Percentiles rank a stretch among this genome's conserved stretches.
Conservation (phyloP, 1,140 invertebrate genomes). For the Colletes latitarsis region DNA sequence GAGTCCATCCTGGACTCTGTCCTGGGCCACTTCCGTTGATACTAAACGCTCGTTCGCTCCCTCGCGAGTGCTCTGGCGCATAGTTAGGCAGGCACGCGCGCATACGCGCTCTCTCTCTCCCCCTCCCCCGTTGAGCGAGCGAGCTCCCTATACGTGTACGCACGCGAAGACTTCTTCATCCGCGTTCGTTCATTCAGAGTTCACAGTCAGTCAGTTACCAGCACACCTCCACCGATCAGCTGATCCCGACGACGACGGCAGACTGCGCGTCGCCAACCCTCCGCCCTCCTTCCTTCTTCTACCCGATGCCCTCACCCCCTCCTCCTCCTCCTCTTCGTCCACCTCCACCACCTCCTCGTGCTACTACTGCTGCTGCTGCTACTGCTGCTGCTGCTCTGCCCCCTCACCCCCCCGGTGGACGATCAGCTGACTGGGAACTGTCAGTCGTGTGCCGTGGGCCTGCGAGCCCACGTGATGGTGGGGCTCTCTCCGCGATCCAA, state of each 20-base stretch:
- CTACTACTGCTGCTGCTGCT: conserved; percentile 34
- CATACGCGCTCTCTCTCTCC: conserved; percentile 43
- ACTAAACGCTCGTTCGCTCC: conserved; percentile 49
- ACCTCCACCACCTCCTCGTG: conserved; percentile 35
- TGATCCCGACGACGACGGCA: conserved; percentile 67
- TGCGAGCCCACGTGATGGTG: conserved; percentile 66
- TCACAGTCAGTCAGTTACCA: conserved; percentile 69
- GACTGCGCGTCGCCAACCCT: conserved; percentile 73
- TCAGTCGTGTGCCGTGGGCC: conserved; percentile 70
- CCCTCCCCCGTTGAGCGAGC: conserved; percentile 38
- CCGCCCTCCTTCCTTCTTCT: conserved; percentile 54
- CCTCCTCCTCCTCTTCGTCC: conserved; percentile 39
- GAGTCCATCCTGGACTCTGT: not conserved
- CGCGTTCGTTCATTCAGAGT: conserved; percentile 67
- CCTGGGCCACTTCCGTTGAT: conserved; percentile 28
- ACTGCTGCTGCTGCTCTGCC: conserved; percentile 31
- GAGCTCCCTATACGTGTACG: conserved; percentile 64
- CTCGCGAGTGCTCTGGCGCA: conserved; percentile 61
- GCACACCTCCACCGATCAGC: conserved; percentile 74
- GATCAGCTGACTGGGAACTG: conserved; percentile 76
- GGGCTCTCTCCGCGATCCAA: conserved; percentile 50
- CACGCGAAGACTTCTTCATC: conserved; percentile 72
- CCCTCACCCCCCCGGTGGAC: conserved; percentile 60
- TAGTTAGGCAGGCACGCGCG: conserved; percentile 62
- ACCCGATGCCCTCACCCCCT: conserved; percentile 40